Base-by-base conservation (phyloP, 1,140 invertebrate genomes). In the Drosophila hydei region DNA sequence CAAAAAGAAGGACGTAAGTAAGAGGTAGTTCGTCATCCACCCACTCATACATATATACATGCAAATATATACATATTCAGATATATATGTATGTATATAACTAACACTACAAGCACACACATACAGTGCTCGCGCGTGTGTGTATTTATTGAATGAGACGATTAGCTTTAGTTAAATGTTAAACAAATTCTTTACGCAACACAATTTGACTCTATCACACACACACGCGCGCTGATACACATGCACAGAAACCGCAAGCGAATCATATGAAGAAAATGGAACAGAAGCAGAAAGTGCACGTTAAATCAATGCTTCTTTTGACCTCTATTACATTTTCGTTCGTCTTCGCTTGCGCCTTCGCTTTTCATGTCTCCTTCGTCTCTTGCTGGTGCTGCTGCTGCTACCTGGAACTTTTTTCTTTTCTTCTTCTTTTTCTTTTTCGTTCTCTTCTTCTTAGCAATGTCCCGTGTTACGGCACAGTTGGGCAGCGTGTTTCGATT, bases 251-350 rank as follows among this genome's bases (percentile, higher is more conserved):
- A 64, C 60, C 38, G 23, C 54, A 56, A 42, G 42, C 43, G 36
- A 51, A 74, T 33, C 14, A 60, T 52, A 21, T 48, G n/a, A 43
- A 33, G 54, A 72, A 72, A 68, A 69, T 14, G 70, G 59, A 68
- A 62, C 56, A 72, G 62, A 61, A 60, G 30, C 9, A 33, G 30
- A 81, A 75, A 81, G 74, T 79, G 80, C 75, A 83, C 72, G 64
- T 83, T 87, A 87, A 88, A 88, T 88, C 83, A 88, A 89, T 88
- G 83, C 83, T 88, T 88, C 84, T 83, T 88, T 88, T 88, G 83
- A 88, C 83, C 83, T 88, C 83, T 88, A 88, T 89, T 79, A 87
- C 81, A 81, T 88, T 81, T 85, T 85, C 73, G 78, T 73, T 73
- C 56, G 64, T 55, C 68, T 72, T 80, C 58, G 36, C 42, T 62